Conservation (phyloP, 2,888 invertebrate species). For the Drosophila incognita region DNA sequence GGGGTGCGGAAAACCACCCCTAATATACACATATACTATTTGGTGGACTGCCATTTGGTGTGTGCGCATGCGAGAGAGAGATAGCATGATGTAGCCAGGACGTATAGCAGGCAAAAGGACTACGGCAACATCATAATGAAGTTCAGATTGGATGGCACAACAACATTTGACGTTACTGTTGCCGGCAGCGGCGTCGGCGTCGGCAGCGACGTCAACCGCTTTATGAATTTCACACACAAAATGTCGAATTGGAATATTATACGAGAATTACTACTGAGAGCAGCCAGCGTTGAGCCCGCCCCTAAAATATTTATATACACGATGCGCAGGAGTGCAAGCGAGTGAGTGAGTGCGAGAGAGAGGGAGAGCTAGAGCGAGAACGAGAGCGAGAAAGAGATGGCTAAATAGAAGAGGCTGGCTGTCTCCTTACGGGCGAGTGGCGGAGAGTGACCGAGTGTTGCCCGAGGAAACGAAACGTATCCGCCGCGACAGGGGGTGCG, state of each 20-base stretch:
- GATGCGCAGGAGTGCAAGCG: slow-evolving; percentile 14
- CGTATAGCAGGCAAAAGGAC: slow-evolving; percentile 70
- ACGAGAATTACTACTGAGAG: slow-evolving; percentile 24
- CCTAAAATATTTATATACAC: slow-evolving; percentile 83
- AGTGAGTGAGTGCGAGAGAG: slow-evolving; percentile 6
- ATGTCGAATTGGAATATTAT: slow-evolving; percentile 83
- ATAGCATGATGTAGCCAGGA: slow-evolving; percentile 42
- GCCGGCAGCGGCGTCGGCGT: slow-evolving; percentile 21
- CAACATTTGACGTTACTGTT: slow-evolving; percentile 42
- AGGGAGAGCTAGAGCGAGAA: neutral
- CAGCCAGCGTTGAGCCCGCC: slow-evolving; percentile 77
- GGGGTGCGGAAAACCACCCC: slow-evolving; percentile 49
- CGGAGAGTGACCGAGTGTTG: slow-evolving; percentile 35
- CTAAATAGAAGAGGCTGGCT: slow-evolving; percentile 5
- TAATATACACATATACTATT: slow-evolving; percentile 12
- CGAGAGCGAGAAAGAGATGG: slow-evolving; percentile 10
- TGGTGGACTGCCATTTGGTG: slow-evolving; percentile 22
- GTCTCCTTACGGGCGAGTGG: slow-evolving; percentile 16
- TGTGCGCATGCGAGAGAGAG: slow-evolving; percentile 51
- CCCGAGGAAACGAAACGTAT: slow-evolving; percentile 41
- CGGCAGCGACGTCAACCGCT: slow-evolving; percentile 56
- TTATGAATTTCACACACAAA: slow-evolving; percentile 80
- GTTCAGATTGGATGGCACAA: slow-evolving; percentile 67
- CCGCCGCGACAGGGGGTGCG: slow-evolving; percentile 12
- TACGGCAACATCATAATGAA: slow-evolving; percentile 65